phyloP scores from a whole-genome alignment of 1,140 invertebrate species.

The Adelges cooleyi region DNA sequence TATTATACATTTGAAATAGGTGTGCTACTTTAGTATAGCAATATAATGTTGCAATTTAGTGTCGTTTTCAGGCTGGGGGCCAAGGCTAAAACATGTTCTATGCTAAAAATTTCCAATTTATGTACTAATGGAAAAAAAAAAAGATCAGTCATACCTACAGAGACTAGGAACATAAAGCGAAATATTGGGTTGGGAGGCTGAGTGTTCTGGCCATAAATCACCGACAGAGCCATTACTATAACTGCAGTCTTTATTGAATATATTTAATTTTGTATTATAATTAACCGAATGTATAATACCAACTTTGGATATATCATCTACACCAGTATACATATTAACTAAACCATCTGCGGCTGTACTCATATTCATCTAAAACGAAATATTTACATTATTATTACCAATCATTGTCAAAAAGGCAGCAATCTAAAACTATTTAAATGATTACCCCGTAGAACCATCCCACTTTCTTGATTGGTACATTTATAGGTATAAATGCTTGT shows the following conservation, averaged over 20 bases:
- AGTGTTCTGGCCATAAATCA: constrained; percentile 58
- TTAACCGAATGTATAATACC: constrained; percentile 60
- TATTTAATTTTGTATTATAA: constrained; percentile 47
- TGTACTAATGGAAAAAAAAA: too few relatives aligned
- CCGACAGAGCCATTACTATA: constrained; percentile 57
- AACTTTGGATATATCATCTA: constrained; percentile 45
- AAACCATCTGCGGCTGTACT: constrained; percentile 1
- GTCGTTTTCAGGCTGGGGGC: too few relatives aligned
- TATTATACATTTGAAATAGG: too few relatives aligned
- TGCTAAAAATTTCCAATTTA: too few relatives aligned
- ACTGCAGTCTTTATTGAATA: constrained; percentile 47
- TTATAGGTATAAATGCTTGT: constrained; percentile 5
- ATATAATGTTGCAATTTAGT: too few relatives aligned
- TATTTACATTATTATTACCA: not conserved
- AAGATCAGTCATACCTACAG: constrained; percentile 42
- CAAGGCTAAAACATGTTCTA: too few relatives aligned
- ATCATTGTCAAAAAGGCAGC: too few relatives aligned
- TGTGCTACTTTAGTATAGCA: too few relatives aligned
- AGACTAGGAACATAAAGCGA: constrained; percentile 56
- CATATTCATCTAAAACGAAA: constrained; percentile 5
- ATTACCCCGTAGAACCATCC: constrained; percentile 22
- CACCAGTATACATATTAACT: constrained; percentile 60
- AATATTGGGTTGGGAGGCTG: constrained; percentile 42
- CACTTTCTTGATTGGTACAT: constrained; percentile 34
- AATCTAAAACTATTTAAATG: too few relatives aligned